These are phyloP conservation scores for Falco cherrug DNA, from an alignment of 2,797 vertebrate genomes.

Conservation along the genomic window DNA sequence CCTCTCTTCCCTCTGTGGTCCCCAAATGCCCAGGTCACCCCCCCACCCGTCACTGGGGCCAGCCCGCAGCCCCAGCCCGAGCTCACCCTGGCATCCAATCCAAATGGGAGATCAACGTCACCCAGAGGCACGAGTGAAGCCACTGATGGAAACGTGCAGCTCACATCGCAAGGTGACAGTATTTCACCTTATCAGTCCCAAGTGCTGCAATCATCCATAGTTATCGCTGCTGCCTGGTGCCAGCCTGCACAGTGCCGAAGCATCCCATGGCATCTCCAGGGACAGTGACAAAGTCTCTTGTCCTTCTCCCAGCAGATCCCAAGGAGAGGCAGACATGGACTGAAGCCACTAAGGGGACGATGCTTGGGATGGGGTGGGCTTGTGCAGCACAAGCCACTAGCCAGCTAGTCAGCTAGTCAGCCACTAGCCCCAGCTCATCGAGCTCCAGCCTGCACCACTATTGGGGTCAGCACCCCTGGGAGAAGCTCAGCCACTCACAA, in stretches of 20 bases:
- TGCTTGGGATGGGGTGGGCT: too few species aligned
- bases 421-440: background rate
- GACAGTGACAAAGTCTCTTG: background rate
- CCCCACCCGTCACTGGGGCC: rapidly evolving
- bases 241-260: background rate
- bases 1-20: background rate
- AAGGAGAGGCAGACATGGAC: background rate
- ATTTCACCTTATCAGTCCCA: background rate
- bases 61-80: background rate
- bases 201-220: background rate
- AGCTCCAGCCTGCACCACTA: rapidly evolving
- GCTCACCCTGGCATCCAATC: background rate
- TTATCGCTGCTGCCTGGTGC: background rate
- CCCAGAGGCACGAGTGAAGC: rapidly evolving
- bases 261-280: rapidly evolving
- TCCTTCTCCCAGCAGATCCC: background rate
- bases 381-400: background rate
- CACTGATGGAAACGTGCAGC: rapidly evolving
- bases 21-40: rapidly evolving
- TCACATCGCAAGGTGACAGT: background rate
- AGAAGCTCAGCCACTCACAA: background rate
- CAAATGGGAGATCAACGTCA: background rate
- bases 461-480: background rate
- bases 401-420: background rate
- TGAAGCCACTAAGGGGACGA: background rate